Base-by-base conservation (phyloP, 2,797 vertebrate species). In the Spondyliosoma cantharus region DNA sequence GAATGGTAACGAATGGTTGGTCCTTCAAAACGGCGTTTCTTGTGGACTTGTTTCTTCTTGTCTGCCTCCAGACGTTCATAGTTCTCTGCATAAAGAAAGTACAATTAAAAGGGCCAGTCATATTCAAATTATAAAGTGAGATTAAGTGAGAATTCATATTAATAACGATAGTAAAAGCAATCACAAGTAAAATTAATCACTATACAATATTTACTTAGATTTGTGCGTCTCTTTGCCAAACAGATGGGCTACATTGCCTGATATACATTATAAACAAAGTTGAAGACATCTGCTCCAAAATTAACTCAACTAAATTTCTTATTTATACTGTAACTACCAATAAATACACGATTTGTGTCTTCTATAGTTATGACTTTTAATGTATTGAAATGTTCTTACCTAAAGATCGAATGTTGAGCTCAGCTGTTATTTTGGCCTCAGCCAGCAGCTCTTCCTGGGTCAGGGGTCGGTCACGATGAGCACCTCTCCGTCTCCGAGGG, bases 21-120 rank as follows among this genome's bases (percentile, higher is more conserved):
- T 5, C 98, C 98, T 13, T 97, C 95, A 3, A 97, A 97, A 12
- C 95, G 94, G 0, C 96, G 90, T 82, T 97, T 98, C 94, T 99
- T 98, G 74, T 97, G 96, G 3, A 98, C 97, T 66, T 98, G 97
- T 89, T 98, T 97, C 95, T 98, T 99, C 90, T 98, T 98, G 87
- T 99, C 97, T 0, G 98, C 98, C 76, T 98, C 98, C 8, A 99
- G 91, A 0, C 98, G 96, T 84, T 99, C 98, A 2, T 99, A 99
- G 43, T 97, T 99, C 90, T 99, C 98, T 99, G 27, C 4, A 42
- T 3, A 62, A 19, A 73, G 42, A 76, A 72, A 62, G 5, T 27
- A 37, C 59, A 83, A 81, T 46, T 7, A 69, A 73, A 3, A 20
- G 11, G 11, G 20, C 4, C 7, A n/a, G 45, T 15, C 7, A 37